Evolutionary conservation across 2,113 vertebrate species (phyloP).

Genomic region (Synchiropus splendidus): DNA sequence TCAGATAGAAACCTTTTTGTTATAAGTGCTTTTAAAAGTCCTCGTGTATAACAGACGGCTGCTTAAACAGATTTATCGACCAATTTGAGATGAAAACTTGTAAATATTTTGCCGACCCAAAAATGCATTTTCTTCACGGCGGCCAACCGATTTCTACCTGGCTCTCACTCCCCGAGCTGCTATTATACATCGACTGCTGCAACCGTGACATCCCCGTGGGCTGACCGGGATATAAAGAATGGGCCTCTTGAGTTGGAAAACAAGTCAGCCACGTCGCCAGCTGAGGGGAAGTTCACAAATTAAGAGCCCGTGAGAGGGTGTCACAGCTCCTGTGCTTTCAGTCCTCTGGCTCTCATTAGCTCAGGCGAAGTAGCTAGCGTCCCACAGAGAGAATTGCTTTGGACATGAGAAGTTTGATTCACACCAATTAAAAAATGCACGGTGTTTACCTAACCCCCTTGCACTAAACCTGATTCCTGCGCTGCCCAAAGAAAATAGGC

Average conservation of each 20-base stretch:
- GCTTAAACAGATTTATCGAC: background rate
- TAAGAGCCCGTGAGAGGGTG: conserved; percentile 30
- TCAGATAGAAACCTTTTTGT: too few relatives aligned
- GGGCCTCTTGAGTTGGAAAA: conserved; percentile 30
- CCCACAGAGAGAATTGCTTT: conserved; percentile 24
- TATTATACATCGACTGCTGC: conserved; percentile 34
- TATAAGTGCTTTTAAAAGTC: too few relatives aligned
- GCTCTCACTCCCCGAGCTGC: conserved; percentile 37
- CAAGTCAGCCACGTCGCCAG: conserved; percentile 14
- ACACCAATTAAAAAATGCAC: conserved; percentile 42
- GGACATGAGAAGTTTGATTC: conserved; percentile 40
- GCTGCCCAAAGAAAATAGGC: conserved; percentile 5
- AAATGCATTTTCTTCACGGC: too few relatives aligned
- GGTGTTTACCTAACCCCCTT: conserved; percentile 38
- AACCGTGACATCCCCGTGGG: conserved; percentile 16
- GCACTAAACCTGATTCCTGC: background rate
- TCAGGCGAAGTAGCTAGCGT: conserved; percentile 21
- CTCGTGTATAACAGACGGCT: too few relatives aligned
- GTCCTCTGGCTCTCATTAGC: conserved; percentile 50
- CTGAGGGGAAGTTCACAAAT: conserved; percentile 48
- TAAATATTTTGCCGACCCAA: too few relatives aligned
- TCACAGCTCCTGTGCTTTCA: conserved; percentile 34
- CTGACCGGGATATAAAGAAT: conserved; percentile 13
- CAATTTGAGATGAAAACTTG: too few relatives aligned
- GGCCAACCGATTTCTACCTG: too few relatives aligned